phyloP scores from a whole-genome alignment of 2,888 invertebrate genomes.

The Drosophila barbarae region DNA sequence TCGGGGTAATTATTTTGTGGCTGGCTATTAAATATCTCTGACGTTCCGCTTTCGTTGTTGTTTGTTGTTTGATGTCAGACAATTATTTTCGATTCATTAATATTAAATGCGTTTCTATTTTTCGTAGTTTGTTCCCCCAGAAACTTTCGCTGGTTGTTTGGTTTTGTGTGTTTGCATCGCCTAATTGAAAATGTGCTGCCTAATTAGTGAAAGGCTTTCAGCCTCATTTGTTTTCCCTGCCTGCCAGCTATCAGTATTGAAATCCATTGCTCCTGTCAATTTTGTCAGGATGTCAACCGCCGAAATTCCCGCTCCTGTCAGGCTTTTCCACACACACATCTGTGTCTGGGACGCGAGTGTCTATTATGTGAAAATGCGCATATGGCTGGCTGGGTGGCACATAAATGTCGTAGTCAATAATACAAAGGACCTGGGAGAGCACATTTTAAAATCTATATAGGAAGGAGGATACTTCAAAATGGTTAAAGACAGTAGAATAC shows the following conservation, averaged over 20 bases:
- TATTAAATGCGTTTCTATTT: constrained; percentile 15
- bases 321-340: constrained; percentile 4
- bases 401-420: constrained; percentile 70
- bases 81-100: constrained; percentile 43
- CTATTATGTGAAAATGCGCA: constrained; percentile 70
- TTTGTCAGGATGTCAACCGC: constrained; percentile 62
- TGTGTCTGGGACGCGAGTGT: constrained; percentile 25
- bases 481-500: not conserved
- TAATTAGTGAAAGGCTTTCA: constrained; percentile 62
- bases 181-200: constrained; percentile 62
- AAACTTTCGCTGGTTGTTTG: constrained; percentile 21
- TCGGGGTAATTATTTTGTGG: constrained; percentile 58
- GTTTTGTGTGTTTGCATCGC: constrained; percentile 25
- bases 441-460: constrained; percentile 58
- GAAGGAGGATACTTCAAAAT: not conserved
- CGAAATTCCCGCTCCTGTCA: constrained; percentile 58
- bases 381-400: constrained; percentile 56
- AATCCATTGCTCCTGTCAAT: constrained; percentile 41
- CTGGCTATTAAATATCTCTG: constrained; percentile 39
- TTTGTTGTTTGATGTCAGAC: constrained; percentile 19
- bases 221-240: constrained; percentile 40
- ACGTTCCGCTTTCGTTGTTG: not conserved
- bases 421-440: constrained; percentile 44
- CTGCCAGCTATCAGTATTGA: constrained; percentile 25
- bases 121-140: not conserved